These are phyloP conservation scores for Poeciliopsis turrubarensis DNA, from an alignment of 2,113 vertebrate genomes.

Conservation along the genomic window DNA sequence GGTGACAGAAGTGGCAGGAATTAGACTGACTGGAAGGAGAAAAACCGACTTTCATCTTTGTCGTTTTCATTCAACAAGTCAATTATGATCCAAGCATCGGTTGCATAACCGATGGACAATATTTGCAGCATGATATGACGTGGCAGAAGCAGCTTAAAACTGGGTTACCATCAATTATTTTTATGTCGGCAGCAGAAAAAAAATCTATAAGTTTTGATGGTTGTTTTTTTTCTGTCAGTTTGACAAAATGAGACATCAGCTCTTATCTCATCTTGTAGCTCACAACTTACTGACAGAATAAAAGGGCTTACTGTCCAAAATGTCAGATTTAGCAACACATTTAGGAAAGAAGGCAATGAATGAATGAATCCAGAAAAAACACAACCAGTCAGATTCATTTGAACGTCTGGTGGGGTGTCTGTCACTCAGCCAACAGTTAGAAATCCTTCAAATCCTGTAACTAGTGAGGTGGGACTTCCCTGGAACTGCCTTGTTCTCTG, in stretches of 20 bases:
- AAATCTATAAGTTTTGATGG: conserved; percentile 50
- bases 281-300: conserved; percentile 22
- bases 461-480: background rate
- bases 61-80: background rate
- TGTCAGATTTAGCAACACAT: conserved; percentile 32
- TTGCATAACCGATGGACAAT: conserved; percentile 38
- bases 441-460: background rate
- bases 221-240: conserved; percentile 21
- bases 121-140: conserved; percentile 27
- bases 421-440: background rate
- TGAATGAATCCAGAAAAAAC: background rate
- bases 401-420: background rate
- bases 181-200: conserved; percentile 45
- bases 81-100: conserved; percentile 11
- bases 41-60: background rate
- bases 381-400: background rate
- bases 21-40: background rate
- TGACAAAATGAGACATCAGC: conserved; percentile 44
- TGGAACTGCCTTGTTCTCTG: background rate
- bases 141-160: conserved; percentile 44
- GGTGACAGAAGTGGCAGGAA: background rate
- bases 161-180: conserved; percentile 56
- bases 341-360: conserved; percentile 1
- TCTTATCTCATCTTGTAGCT: conserved; percentile 50
- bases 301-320: conserved; percentile 33